Evolutionary conservation across 2,797 vertebrate genomes (phyloP), one percentile per base, ranked within the genome.

Genomic region (Phrynocephalus forsythii): DNA sequence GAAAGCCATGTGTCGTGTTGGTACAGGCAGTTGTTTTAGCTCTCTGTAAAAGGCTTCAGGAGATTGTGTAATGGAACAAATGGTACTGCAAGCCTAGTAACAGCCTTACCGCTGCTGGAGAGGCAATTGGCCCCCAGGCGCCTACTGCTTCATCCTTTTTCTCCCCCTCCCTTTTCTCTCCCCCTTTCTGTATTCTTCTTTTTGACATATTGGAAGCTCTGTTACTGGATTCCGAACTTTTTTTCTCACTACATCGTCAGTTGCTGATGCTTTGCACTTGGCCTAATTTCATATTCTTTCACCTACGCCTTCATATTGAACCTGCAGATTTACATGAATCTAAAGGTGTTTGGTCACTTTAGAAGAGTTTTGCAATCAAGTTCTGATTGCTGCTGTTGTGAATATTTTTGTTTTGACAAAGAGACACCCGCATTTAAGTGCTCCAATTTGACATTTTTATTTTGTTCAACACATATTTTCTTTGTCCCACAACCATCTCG

Each of bases 11-110:
- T 97, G 97, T 97, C 96, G 96, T 95, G 96, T 97, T 97, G 97
- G 97, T 97, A 96, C 96, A 97, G 96, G 96, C 97, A 97, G 97
- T 97, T 97, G 97, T 97, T 98, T 96, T 97, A 97, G 97, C 96
- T 97, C 96, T 96, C 96, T 96, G 95, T 96, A 97, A 97, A 97
- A 97, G 98, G 98, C 98, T 98, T 97, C 98, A 98, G 98, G 98
- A 99, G 98, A 98, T 98, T 97, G 98, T 97, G 98, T 98, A 97
- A 98, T 97, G 97, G 98, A 99, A 99, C 98, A 99, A 99, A 98
- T 98, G 98, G 98, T 97, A 97, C 98, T 97, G 96, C 91, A 96
- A 97, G 98, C 97, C 97, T 96, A 95, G 96, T 97, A 98, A 98
- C 98, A 98, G 98, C 97, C 98, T 98, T 97, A 97, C 98, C 96